phyloP scores from a whole-genome alignment of 2,113 vertebrate species.

The Sphyrna mokarran region DNA sequence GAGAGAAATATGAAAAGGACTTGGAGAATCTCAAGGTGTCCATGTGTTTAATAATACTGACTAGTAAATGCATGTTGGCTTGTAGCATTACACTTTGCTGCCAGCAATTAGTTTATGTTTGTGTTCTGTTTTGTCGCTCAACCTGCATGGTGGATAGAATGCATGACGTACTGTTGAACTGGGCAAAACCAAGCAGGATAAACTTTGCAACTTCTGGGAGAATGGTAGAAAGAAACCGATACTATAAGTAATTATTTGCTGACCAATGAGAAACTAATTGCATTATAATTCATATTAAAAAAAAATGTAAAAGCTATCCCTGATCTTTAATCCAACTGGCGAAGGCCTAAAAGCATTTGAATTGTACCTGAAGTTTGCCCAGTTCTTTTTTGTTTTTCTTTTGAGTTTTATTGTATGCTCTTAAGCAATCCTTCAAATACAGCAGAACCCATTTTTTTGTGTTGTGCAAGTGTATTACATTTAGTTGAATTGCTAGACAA shows the following conservation, averaged over 20 bases:
- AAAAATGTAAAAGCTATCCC: not conserved
- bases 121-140: not conserved
- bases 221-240: not conserved
- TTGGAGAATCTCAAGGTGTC: slow-evolving; percentile 72
- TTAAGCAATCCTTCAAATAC: slow-evolving; percentile 15
- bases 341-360: not conserved
- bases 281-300: not conserved
- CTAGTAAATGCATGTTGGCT: slow-evolving; percentile 58
- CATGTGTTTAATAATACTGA: slow-evolving; percentile 51
- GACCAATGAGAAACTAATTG: not conserved
- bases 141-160: slow-evolving; percentile 17
- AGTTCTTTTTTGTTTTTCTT: not conserved
- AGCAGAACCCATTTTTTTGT: slow-evolving; percentile 14
- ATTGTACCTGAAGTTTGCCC: slow-evolving; percentile 7
- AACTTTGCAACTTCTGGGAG: not conserved
- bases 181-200: slow-evolving; percentile 14
- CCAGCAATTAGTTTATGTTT: slow-evolving; percentile 24
- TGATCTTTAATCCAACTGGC: not conserved
- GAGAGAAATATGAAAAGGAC: slow-evolving; percentile 67
- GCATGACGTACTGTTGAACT: slow-evolving; percentile 28
- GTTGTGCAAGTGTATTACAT: not conserved
- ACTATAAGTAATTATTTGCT: not conserved
- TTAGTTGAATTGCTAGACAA: not conserved
- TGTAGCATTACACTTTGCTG: slow-evolving; percentile 30
- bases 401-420: not conserved